Base-by-base conservation (phyloP, 1,140 invertebrate genomes). In the Brachionus paranguensis region DNA sequence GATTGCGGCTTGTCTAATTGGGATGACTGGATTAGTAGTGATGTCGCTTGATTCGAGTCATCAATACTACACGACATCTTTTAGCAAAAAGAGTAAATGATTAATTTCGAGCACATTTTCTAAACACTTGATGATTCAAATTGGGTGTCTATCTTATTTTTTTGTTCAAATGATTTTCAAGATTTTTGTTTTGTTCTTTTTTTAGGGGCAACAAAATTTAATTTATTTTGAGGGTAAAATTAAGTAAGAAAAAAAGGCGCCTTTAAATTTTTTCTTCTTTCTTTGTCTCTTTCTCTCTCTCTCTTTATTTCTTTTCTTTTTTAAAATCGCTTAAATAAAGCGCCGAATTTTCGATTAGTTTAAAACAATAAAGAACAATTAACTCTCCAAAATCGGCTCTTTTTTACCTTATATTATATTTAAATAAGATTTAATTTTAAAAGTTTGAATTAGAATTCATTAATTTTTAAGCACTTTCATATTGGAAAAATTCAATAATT, bases 161-260 rank as follows among this genome's bases (percentile, higher is more conserved):
- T 72, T 10, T 17, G 41, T 41, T 43, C 14, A 43, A 37, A 72
- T 10, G 14, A 41, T 72, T 72, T 43, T 72, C 37, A 43, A 41
- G 29, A 43, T 43, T 72, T 17, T 43, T 41, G n/a, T 72, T 68
- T 68, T 72, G 33, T 72, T 17, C 43, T 72, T 43, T 41, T 17
- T 68, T 20, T 60, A 10, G n/a, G 53, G 53, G 17, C 53, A 20
- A 60, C n/a, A 17, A 72, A 72, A 72, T 72, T 72, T 20, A 72
- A 72, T 72, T 72, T 72, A 72, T 72, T 72, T 72, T 17, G 68
- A 72, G 68, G 68, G 68, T n/a, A 43, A 72, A 72, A 72, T 72
- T 72, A 72, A 72, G 68, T 72, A 72, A 72, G 33, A 72, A 72
- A 72, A 72, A 72, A 72, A 72, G 68, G 68, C 68, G 68, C 68